Base-by-base conservation (phyloP, 2,888 invertebrate genomes). In the Parochlus steinenii region DNA sequence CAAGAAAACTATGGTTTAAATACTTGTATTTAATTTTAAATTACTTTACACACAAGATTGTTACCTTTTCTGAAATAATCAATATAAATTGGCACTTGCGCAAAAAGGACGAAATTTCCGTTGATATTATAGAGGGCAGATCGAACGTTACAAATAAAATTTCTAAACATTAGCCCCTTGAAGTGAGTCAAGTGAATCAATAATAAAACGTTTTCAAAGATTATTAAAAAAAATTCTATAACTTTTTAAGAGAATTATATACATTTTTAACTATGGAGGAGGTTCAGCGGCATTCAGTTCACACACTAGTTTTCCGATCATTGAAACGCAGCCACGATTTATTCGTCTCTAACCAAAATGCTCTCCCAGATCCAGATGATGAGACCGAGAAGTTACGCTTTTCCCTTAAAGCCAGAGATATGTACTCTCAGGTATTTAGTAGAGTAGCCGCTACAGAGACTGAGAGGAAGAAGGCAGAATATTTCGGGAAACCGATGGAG, bases 301-400 rank as follows among this genome's bases (percentile, higher is more conserved):
- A 95, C 55, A 95, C 93, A 0, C 62, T 95, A 42, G 92, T 97
- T 43, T 98, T 98, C 56, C 72, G 97, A 45, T 97, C 95, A 6
- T 58, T 98, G 43, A 98, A 98, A 58, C 66, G 98, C 50, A 90
- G 93, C 2, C 95, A 97, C 55, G 98, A 98, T 58, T 83, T 95
- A 80, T 98, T 97, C 57, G 64, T 93, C 30, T 74, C 83, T 10
- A 90, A 93, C 55, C 90, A 93, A 54, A 27, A 16, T 27, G 12
- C n/a, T 17, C 18, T 29, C 16, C 33, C 33, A 31, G 5, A 27
- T 4, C 17, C 31, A 29, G 18, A 25, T 4, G 19, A 38, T 37
- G 58, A 19, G 49, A 86, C 89, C 23, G 85, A 85, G 48, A 72
- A 70, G 47, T 54, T 81, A 33, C 67, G 77, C 33, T 73, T 70